These are phyloP conservation scores for Amazona finschi DNA, from an alignment of 2,797 vertebrate species.

Conservation along the genomic window DNA sequence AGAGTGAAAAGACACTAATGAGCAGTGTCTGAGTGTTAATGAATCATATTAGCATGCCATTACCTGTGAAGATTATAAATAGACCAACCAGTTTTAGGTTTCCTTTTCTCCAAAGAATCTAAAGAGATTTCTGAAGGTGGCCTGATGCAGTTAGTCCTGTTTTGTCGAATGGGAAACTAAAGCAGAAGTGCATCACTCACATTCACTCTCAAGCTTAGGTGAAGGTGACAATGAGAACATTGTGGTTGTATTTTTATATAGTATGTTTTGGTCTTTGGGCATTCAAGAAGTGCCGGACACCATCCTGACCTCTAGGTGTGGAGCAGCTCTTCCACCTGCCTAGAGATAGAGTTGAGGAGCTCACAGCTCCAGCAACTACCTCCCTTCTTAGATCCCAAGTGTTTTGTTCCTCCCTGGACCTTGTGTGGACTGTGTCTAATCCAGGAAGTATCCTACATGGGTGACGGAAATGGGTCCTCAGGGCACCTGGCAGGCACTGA, in stretches of 20 bases:
- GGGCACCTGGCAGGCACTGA: neutral
- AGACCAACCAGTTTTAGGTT: neutral
- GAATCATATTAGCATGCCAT: conserved; percentile 51
- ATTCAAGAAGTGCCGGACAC: neutral
- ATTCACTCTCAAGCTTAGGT: neutral
- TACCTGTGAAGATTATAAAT: conserved; percentile 50
- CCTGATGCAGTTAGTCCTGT: neutral
- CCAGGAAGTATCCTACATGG: neutral
- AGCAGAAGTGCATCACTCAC: neutral
- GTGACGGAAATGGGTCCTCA: neutral
- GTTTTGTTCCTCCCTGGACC: neutral
- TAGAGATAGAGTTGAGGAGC: fast-evolving
- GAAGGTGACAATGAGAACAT: no score
- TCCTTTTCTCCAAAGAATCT: neutral
- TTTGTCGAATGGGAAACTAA: neutral
- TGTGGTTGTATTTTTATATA: neutral
- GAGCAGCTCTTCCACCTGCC: neutral
- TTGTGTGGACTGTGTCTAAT: neutral
- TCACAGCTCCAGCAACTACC: neutral
- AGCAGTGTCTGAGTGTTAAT: conserved; percentile 48
- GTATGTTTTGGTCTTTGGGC: neutral
- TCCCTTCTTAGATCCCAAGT: neutral
- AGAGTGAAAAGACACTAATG: conserved; percentile 54
- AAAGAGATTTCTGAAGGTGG: neutral
- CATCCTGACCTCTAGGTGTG: neutral